phyloP scores from a whole-genome alignment of 2,113 vertebrate genomes.

The Puma concolor region DNA sequence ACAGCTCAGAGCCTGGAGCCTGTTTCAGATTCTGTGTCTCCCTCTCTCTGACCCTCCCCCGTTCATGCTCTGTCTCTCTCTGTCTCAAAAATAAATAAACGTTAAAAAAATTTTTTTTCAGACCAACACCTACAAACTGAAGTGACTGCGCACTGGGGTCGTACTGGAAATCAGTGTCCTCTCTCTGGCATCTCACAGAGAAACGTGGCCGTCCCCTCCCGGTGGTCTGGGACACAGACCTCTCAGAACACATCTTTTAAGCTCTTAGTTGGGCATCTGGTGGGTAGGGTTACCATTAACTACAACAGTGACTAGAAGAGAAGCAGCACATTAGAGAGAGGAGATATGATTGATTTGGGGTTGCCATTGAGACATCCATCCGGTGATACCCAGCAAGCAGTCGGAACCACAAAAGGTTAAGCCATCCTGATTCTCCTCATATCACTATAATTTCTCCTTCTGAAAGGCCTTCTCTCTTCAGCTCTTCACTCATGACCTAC shows the following conservation, averaged over 20 bases:
- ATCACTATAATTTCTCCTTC: background rate
- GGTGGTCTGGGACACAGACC: too few relatives aligned
- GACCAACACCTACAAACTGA: background rate
- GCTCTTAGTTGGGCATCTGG: background rate
- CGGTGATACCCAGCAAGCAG: background rate
- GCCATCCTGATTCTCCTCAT: background rate
- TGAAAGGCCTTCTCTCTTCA: too few relatives aligned
- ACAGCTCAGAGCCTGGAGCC: too few relatives aligned
- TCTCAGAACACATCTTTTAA: background rate
- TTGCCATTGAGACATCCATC: accelerated
- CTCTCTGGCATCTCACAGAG: background rate
- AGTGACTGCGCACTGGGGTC: background rate
- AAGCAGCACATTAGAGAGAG: background rate
- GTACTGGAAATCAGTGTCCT: background rate
- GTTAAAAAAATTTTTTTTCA: background rate
- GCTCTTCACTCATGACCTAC: background rate
- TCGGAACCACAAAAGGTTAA: background rate
- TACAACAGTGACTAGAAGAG: background rate
- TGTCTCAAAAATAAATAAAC: too few relatives aligned
- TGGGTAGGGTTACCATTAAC: background rate
- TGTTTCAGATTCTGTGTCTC: too few relatives aligned
- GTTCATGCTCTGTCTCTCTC: too few relatives aligned
- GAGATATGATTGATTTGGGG: background rate
- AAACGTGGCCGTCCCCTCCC: background rate
- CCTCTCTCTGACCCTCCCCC: too few relatives aligned